Base-by-base conservation (phyloP, 2,888 invertebrate genomes). In the Oscheius myriophilus region DNA sequence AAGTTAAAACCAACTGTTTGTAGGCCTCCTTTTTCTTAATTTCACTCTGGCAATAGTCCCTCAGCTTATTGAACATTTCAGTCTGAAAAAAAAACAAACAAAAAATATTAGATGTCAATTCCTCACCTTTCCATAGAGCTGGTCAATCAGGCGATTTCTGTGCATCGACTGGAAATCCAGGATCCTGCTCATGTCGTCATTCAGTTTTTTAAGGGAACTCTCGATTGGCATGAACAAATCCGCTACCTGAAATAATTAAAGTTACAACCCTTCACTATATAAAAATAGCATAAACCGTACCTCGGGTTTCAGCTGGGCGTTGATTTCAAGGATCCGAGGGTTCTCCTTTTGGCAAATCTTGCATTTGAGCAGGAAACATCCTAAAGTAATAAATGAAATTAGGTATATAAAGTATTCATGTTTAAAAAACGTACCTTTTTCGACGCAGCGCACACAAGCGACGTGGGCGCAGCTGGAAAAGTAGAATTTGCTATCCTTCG, bases 301-400 rank as follows among this genome's bases (percentile, higher is more conserved):
- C 18, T 63, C 63, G 12, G 42, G 51, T 23, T 63, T 63, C 42
- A 63, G 18, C 18, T 16, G 18, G 2, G n/a, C 14, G 16, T 33
- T 39, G 33, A 63, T 51, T 63, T 63, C 63, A 12, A 26, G 42
- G 18, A 39, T 26, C 25, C 51, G 63, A 21, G 52, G 63, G 39
- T 63, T 63, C 52, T 63, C 63, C 26, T 63, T 63, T 23, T 63
- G 39, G 43, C 63, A 63, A 12, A 63, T 52, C 39, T 54, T 63
- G 43, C 63, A 63, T 1, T 63, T 51, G 18, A 63, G 21, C 26
- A 42, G 49, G 26, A 63, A 63, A 9, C 42, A 42, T 14, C 63
- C 63, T 63, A 39, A 52, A 49, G 11, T 49, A 9, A 49, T 18
- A n/a, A n/a, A n/a, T n/a, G n/a, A 63, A 45, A 21, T 21, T 12